These are phyloP conservation scores for Triops cancriformis DNA, from an alignment of 1,140 invertebrate genomes.

Conservation along the genomic window DNA sequence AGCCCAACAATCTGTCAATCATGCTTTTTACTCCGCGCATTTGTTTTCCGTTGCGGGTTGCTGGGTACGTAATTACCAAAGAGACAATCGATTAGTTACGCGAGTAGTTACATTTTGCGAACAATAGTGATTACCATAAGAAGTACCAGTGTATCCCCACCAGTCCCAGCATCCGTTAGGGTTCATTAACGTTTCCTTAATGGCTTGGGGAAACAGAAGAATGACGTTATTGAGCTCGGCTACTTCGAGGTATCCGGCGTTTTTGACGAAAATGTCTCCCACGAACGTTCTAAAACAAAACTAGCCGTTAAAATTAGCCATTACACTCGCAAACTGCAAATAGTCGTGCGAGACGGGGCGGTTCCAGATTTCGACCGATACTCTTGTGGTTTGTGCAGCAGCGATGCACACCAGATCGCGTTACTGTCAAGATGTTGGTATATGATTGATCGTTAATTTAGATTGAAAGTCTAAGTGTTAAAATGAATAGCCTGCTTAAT, in stretches of 20 bases:
- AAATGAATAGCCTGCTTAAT: too few species aligned
- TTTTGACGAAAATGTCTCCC: constrained; percentile 37
- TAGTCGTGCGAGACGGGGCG: too few species aligned
- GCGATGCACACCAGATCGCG: too few species aligned
- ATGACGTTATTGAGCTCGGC: constrained; percentile 43
- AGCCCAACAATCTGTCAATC: not conserved
- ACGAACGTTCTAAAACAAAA: not conserved
- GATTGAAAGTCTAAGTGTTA: too few species aligned
- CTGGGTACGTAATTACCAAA: not conserved
- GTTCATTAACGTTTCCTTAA: constrained; percentile 33
- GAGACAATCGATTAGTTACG: too few species aligned
- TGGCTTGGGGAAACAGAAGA: constrained; percentile 41
- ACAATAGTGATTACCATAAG: constrained; percentile 19
- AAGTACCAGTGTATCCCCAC: constrained; percentile 33
- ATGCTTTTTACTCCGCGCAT: not conserved
- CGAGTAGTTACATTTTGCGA: not conserved
- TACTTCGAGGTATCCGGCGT: constrained; percentile 41
- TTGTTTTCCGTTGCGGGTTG: not conserved
- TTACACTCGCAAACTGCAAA: too few species aligned
- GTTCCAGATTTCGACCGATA: too few species aligned
- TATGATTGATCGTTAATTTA: too few species aligned
- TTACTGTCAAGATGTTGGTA: too few species aligned
- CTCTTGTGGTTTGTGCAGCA: too few species aligned
- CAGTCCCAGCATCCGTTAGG: constrained; percentile 42
- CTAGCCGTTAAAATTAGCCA: too few species aligned